Base-by-base conservation (phyloP, 2,888 invertebrate species). In the Cacoxenus indagator region DNA sequence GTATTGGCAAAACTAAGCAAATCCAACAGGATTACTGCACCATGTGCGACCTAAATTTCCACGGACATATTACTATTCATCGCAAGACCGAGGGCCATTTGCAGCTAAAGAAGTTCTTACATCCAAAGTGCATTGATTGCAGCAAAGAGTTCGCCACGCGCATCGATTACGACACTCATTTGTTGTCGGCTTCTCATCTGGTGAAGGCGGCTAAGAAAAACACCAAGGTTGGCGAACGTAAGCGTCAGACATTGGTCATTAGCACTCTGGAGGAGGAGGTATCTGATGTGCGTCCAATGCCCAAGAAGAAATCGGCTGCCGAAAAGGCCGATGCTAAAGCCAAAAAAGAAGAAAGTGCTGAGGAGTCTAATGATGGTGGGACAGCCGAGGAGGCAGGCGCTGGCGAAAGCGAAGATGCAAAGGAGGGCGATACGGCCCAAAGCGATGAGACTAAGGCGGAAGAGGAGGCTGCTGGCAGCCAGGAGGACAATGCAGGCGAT, bases 21-120 rank as follows among this genome's bases (percentile, higher is more conserved):
- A 89, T 90, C 67, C 90, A 90, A 67, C 91, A 93, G 72, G 93
- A 93, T 81, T 93, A 94, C 87, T 96, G 96, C 86, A 94, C 95
- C 11, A 96, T 96, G 96, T 96, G 96, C 82, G 95, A 95, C 86
- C 90, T 95, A 87, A 91, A 92, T 76, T 95, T 95, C 88, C 92
- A 94, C 67, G 93, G 93, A 0, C 94, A 95, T 76, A 92, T 95
- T 54, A 92, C 94, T 71, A 91, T 91, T 11, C 95, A 96, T 87
- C 92, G 95, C 78, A 94, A 94, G 78, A 93, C 94, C 4, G 92
- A 94, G 11, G 94, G 94, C 0, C 95, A 96, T 88, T 92, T 95
- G 86, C 93, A 94, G 85, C 89, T 96, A 69, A 96, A 93, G 89
- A 93, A 94, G 79, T 95, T 95, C 87, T 90, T 96, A 74, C 95